Percentiles rank a stretch among this genome's conserved stretches.
Evolutionary conservation across 2,888 invertebrate species (phyloP).

Genomic region (Blera fallax): DNA sequence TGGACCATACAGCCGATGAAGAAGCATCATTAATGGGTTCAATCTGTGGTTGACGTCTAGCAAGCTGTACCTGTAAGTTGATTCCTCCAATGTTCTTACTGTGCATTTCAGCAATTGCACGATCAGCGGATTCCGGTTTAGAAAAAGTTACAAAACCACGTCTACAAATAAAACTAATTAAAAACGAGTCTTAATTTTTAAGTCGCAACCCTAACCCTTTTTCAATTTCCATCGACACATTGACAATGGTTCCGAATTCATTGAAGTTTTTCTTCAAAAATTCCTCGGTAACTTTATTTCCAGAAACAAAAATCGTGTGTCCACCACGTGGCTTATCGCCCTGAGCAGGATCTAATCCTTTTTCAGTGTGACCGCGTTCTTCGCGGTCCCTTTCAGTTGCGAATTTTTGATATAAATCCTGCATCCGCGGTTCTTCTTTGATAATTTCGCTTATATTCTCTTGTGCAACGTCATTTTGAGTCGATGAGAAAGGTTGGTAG

Average conservation of each 20-base stretch:
- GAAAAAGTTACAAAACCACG: slow-evolving; percentile 96
- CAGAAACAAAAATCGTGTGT: slow-evolving; percentile 92
- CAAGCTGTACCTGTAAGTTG: slow-evolving; percentile 90
- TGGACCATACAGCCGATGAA: slow-evolving; percentile 89
- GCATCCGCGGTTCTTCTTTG: slow-evolving; percentile 83
- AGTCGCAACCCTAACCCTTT: slow-evolving; percentile 85
- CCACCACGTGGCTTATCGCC: slow-evolving; percentile 88
- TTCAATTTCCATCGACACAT: slow-evolving; percentile 92
- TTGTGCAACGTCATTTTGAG: slow-evolving; percentile 89
- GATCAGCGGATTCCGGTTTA: slow-evolving; percentile 91
- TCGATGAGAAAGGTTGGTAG: slow-evolving; percentile 95
- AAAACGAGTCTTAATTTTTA: background rate
- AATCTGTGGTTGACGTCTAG: slow-evolving; percentile 90
- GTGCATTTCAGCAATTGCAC: slow-evolving; percentile 92
- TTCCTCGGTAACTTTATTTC: slow-evolving; percentile 90
- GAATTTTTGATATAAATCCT: slow-evolving; percentile 89
- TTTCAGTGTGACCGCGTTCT: slow-evolving; percentile 84
- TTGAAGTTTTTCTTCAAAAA: slow-evolving; percentile 89
- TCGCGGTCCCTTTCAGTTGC: slow-evolving; percentile 87
- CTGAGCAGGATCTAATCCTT: slow-evolving; percentile 79
- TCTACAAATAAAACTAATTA: slow-evolving; percentile 83
- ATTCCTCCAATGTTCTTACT: slow-evolving; percentile 88
- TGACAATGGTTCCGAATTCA: slow-evolving; percentile 88
- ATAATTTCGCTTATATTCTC: slow-evolving; percentile 87
- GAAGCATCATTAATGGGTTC: slow-evolving; percentile 88